phyloP scores from a whole-genome alignment of 2,113 vertebrate species.

The Cephalopholis sonnerati region DNA sequence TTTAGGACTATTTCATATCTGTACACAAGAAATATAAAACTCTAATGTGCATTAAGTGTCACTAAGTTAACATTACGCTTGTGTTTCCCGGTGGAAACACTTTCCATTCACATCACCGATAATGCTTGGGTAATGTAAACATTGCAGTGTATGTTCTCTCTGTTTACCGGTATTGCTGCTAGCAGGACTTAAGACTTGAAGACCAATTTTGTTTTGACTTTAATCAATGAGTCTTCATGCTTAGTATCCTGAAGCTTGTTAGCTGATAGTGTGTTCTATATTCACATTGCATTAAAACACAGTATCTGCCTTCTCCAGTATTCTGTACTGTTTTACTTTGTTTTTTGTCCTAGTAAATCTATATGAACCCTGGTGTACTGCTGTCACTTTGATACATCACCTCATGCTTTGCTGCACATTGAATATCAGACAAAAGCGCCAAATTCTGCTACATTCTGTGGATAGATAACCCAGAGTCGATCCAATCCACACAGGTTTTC shows the following conservation, averaged over 20 bases:
- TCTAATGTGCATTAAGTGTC: too few species aligned
- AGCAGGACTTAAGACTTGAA: too few species aligned
- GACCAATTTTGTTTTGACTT: not conserved
- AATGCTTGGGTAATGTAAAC: not conserved
- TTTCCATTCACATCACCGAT: too few species aligned
- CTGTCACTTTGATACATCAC: slow-evolving; percentile 66
- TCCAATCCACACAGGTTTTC: slow-evolving; percentile 26
- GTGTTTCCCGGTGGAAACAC: too few species aligned
- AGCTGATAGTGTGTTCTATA: not conserved
- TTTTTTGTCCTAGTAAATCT: slow-evolving; percentile 34
- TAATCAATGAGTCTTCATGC: slow-evolving; percentile 16
- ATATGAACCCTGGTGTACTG: slow-evolving; percentile 30
- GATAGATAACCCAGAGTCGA: slow-evolving; percentile 32
- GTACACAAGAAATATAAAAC: too few species aligned
- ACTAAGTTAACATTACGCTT: too few species aligned
- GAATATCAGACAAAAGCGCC: slow-evolving; percentile 50
- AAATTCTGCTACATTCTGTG: slow-evolving; percentile 13
- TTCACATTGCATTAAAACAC: slow-evolving; percentile 14
- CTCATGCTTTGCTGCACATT: slow-evolving; percentile 50
- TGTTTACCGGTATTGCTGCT: not conserved
- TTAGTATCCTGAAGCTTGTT: not conserved
- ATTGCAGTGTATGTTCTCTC: not conserved
- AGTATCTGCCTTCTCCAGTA: slow-evolving; percentile 8
- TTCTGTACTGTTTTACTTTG: slow-evolving; percentile 17
- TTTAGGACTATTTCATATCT: too few species aligned